Evolutionary conservation across 2,888 invertebrate species (phyloP), one percentile per base, ranked within the genome.

Genomic region (Hydrotaea diabolus): DNA sequence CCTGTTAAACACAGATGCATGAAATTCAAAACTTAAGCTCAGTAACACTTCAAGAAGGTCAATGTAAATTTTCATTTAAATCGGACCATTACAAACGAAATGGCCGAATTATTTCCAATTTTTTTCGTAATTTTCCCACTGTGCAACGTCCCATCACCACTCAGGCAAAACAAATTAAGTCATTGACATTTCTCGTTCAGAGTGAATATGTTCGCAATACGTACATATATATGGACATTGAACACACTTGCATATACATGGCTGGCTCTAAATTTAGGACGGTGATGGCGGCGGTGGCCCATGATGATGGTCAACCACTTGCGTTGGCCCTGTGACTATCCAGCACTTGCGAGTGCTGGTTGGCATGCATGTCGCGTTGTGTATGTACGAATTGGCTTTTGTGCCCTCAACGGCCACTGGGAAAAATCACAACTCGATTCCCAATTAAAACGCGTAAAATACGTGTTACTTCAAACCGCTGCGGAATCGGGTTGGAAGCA

Each of bases 101-200:
- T n/a, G n/a, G n/a, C n/a, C n/a, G n/a, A n/a, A n/a, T n/a, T n/a
- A n/a, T n/a, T n/a, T n/a, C n/a, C n/a, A n/a, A n/a, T n/a, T n/a
- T n/a, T n/a, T n/a, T n/a, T n/a, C n/a, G n/a, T n/a, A n/a, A n/a
- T n/a, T n/a, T n/a, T n/a, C n/a, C n/a, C n/a, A n/a, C n/a, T n/a
- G n/a, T n/a, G 71, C 43, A 62, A 19, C 36, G 11, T 36, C 36
- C 69, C 53, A 71, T 59, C 53, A 71, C 49, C 64, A 82, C 31
- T 74, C 31, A 59, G 66, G 69, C 66, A 77, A 39, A 80, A 69
- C 77, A 80, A 77, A 83, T 83, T 66, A 83, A 79, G 76, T 83
- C 79, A 83, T 83, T 83, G 83, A 77, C 64, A 77, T 72, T 72
- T 46, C n/a, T 74, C 69, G 66, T 19, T 9, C 39, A 13, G 66